Base-by-base conservation (phyloP, 2,113 vertebrate species). In the Chunga burmeisteri region DNA sequence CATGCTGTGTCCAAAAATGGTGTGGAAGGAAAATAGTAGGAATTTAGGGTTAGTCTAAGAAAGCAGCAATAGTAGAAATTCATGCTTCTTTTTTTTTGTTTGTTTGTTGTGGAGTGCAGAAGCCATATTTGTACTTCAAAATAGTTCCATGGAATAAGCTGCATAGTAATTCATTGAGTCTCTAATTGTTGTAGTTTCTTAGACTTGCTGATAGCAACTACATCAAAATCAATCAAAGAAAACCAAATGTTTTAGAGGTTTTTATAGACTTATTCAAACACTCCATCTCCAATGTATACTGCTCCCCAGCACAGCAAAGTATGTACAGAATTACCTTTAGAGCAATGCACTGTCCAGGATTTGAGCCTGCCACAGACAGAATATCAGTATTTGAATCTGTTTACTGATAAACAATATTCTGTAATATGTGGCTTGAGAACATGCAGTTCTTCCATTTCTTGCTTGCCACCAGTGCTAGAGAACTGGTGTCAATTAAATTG, bases 401-500 rank as follows among this genome's bases (percentile, higher is more conserved):
- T 94, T 93, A 73, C 40, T 93, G 68, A 93, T 87, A 96, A 95
- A 86, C 10, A 93, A 53, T 70, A 77, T 88, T 90, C 89, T 91
- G 40, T 53, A 94, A 66, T 71, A 93, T 68, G 10, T 42, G 52
- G 21, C 38, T 87, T 61, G 26, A 95, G 53, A 94, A 90, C 36
- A 95, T 59, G 78, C 21, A 90, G 67, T 80, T 94, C 81, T 72
- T 88, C 21, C 21, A 14, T 58, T 77, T 75, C 29, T 53, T 55
- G 4, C 16, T 83, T 80, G 22, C 12, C 34, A 65, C 50, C 74
- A 71, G 26, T 92, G 50, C 67, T 90, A 90, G 42, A 79, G 40
- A 94, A 73, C 65, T 72, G 56, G 25, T 81, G 44, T 71, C 92
- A 96, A 96, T 95, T 93, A 95, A 93, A 79, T 27, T 61, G 38